A percentile compares a stretch with the other conserved stretches of the same genome.
Conservation (phyloP, 2,888 invertebrate genomes). For the Aspidiotus destructor region DNA sequence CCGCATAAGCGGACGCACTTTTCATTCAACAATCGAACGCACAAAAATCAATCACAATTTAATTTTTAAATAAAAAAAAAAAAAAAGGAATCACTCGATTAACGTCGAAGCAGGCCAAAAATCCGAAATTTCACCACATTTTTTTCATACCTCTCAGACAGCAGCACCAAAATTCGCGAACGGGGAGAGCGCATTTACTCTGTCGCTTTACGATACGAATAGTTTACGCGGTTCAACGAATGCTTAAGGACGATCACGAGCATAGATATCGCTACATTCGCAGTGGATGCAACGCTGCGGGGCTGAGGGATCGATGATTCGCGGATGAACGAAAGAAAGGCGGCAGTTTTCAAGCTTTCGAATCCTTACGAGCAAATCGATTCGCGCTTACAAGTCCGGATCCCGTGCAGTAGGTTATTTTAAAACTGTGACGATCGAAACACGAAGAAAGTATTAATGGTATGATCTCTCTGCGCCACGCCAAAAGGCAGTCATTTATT, state of each 20-base stretch:
- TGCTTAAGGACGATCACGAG: slow-evolving; percentile 27
- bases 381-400: slow-evolving; percentile 9
- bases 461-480: slow-evolving; percentile 28
- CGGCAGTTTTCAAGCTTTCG: slow-evolving; percentile 10
- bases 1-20: not conserved
- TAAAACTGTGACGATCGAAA: slow-evolving; percentile 30
- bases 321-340: slow-evolving; percentile 17
- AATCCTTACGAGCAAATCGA: not conserved
- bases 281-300: slow-evolving; percentile 12
- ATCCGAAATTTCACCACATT: slow-evolving; percentile 5
- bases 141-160: not conserved
- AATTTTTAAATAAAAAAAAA: not conserved
- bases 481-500: slow-evolving; percentile 31
- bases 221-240: slow-evolving; percentile 32
- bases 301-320: slow-evolving; percentile 14
- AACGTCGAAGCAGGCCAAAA: not conserved
- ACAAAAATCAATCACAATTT: not conserved
- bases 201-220: slow-evolving; percentile 23
- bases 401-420: slow-evolving; percentile 30
- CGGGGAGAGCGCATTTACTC: slow-evolving; percentile 18
- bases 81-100: not conserved
- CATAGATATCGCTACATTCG: not conserved
- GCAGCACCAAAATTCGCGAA: not conserved
- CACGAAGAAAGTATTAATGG: slow-evolving; percentile 23
- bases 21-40: not conserved